Percentiles rank a stretch among this genome's conserved stretches.
Conservation (phyloP, 2,113 vertebrate species). For the Strigops habroptila region DNA sequence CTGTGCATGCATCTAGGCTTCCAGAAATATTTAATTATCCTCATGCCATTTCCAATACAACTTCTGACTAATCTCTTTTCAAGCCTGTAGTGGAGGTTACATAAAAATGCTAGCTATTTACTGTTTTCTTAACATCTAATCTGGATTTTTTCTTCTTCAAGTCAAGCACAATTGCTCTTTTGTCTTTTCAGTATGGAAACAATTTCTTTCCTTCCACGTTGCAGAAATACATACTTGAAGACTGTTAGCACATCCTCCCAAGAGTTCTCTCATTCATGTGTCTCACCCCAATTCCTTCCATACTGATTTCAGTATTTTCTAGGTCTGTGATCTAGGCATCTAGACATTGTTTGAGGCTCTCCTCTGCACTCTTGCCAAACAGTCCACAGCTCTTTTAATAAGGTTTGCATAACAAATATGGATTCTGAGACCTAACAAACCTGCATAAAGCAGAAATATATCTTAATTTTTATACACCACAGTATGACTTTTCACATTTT, state of each 20-base stretch:
- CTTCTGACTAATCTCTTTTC: not conserved
- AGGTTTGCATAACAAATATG: not conserved
- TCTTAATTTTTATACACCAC: not conserved
- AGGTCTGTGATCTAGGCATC: not conserved
- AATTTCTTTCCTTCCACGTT: not conserved
- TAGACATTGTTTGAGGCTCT: not conserved
- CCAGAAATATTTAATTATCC: not conserved
- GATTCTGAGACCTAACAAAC: not conserved
- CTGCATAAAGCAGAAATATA: not conserved
- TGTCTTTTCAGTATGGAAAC: not conserved
- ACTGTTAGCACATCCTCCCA: not conserved
- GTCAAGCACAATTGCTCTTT: not conserved
- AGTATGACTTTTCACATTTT: not conserved
- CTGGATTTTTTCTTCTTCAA: not conserved
- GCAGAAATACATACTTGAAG: not conserved
- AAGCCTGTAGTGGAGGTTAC: not conserved
- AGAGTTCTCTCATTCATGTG: not conserved
- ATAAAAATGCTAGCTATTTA: not conserved
- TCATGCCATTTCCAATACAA: not conserved
- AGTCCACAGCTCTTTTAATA: not conserved
- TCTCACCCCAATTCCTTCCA: not conserved
- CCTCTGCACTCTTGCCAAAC: not conserved
- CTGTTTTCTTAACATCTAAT: not conserved
- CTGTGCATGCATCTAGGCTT: not conserved
- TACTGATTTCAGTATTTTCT: not conserved